phyloP scores from a whole-genome alignment of 2,113 vertebrate genomes.

The Corythornis vintsioides region DNA sequence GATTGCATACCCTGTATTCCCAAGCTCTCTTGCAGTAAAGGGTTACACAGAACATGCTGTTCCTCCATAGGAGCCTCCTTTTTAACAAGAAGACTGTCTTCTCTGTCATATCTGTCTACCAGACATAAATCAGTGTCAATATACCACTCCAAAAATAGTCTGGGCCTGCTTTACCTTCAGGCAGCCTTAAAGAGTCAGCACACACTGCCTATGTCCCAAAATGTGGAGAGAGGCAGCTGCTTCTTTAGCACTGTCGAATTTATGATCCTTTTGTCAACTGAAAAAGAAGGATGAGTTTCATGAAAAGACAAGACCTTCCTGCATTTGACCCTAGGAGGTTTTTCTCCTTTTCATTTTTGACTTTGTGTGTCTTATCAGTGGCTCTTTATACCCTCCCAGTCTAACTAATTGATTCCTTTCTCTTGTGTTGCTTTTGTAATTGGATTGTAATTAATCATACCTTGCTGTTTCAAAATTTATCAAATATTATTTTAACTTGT shows the following conservation, averaged over 20 bases:
- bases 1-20: slow-evolving; percentile 30
- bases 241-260: not conserved
- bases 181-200: not conserved
- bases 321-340: not conserved
- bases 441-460: slow-evolving; percentile 35
- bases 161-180: slow-evolving; percentile 25
- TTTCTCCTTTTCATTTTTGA: not conserved
- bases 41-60: not conserved
- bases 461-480: slow-evolving; percentile 24
- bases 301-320: slow-evolving; percentile 13
- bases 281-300: slow-evolving; percentile 11
- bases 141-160: not conserved
- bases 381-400: not conserved
- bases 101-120: not conserved
- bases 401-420: slow-evolving; percentile 45
- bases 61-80: slow-evolving; percentile 21
- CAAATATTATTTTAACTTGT: slow-evolving; percentile 58
- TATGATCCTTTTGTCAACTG: slow-evolving; percentile 10
- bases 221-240: slow-evolving; percentile 4
- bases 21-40: slow-evolving; percentile 23
- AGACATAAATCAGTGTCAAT: slow-evolving; percentile 43
- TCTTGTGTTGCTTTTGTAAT: not conserved
- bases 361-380: not conserved
- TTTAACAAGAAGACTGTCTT: slow-evolving; percentile 25
- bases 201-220: not conserved